Evolutionary conservation across 2,888 invertebrate species (phyloP), one percentile per base, ranked within the genome.

Genomic region (Aricia artaxerxes): DNA sequence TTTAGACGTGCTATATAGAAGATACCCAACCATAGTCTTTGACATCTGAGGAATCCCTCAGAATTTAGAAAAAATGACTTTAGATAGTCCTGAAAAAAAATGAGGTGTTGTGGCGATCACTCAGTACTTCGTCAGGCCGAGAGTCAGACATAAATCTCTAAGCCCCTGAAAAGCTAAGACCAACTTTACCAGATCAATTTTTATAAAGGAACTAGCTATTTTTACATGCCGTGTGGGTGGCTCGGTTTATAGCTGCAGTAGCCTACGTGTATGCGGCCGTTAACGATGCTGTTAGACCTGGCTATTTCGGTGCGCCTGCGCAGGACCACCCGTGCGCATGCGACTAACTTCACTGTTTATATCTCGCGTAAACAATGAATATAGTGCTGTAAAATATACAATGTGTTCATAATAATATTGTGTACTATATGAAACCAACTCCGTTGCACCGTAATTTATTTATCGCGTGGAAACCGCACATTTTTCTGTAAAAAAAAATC

Each of bases 241-340:
- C 87, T 85, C 86, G 83, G 88, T 93, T 94, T 89, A 93, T 89
- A 84, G 83, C 85, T 84, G 87, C 92, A 90, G 91, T 92, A 93
- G 94, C 86, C 89, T 90, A 88, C 88, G 88, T 92, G 90, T 92
- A 91, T 57, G 92, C 92, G 93, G 91, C 90, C 91, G 84, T 92
- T 91, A 92, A 93, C 92, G 90, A 92, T 92, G 93, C 93, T 94
- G 93, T 93, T 92, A 92, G 88, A 88, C 88, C 89, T 84, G 86
- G 89, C 88, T 93, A 94, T 94, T 94, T 93, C 84, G 86, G 92
- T 87, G 89, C 88, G 85, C 81, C 81, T 78, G 81, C 79, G 81
- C 79, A 82, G 80, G 93, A 93, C 94, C 93, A 93, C 93, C 93
- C 92, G 88, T 86, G 86, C 83, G 83, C 53, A n/a, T 78, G 81